A percentile compares a stretch with the other conserved stretches of the same genome.
phyloP scores from a whole-genome alignment of 2,888 invertebrate species.

The Dexiosoma caninum region DNA sequence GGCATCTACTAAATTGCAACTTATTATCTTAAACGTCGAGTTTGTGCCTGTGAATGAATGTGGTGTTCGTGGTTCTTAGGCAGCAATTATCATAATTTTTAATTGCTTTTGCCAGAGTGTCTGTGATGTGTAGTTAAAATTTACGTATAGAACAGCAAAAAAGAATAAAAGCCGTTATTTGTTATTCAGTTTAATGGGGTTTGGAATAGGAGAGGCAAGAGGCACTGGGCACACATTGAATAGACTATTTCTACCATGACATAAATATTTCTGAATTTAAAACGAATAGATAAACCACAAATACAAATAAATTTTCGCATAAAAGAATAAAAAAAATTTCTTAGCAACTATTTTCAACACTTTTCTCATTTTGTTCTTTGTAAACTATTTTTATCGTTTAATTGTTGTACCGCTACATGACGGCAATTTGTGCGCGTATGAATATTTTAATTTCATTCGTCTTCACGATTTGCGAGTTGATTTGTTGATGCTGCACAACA shows the following conservation, averaged over 20 bases:
- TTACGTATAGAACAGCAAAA: constrained; percentile 8
- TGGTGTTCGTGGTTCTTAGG: constrained; percentile 11
- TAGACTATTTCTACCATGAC: constrained; percentile 30
- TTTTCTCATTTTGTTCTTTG: too few species aligned
- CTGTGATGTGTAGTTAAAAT: background rate
- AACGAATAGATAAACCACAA: constrained; percentile 12
- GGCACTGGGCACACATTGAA: background rate
- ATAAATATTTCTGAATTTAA: constrained; percentile 8
- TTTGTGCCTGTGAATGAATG: background rate
- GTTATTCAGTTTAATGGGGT: constrained; percentile 16
- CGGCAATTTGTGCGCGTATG: background rate
- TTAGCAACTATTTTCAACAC: constrained; percentile 30
- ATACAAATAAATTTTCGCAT: constrained; percentile 4
- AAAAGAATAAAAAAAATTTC: constrained; percentile 10
- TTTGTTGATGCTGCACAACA: constrained; percentile 2
- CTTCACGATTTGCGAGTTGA: background rate
- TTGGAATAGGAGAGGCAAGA: background rate
- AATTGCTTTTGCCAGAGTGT: background rate
- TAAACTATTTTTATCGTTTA: constrained; percentile 26
- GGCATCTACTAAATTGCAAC: background rate
- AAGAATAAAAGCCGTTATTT: background rate
- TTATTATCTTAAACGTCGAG: background rate
- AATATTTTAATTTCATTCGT: background rate
- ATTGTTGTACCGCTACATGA: constrained; percentile 23
- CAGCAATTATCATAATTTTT: constrained; percentile 41